Evolutionary conservation across 2,797 vertebrate species (phyloP).

Genomic region (Urocyon cinereoargenteus): DNA sequence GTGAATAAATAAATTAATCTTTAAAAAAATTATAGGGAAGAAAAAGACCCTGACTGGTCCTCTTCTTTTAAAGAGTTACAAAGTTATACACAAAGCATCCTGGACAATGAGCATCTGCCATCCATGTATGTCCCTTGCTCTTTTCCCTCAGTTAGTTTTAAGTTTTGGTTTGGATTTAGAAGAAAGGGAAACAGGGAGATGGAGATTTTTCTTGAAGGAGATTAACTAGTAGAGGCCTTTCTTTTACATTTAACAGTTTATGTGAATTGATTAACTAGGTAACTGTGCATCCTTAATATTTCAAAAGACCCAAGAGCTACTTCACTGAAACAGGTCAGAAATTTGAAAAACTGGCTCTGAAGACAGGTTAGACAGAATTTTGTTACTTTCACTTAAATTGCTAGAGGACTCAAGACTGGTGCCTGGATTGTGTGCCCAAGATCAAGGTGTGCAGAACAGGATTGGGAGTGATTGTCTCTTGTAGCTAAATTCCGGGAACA

Average conservation of each 20-base stretch:
- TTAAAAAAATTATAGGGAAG: background rate
- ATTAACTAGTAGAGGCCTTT: background rate
- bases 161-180: background rate
- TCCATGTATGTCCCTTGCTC: background rate
- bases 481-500: background rate
- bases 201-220: background rate
- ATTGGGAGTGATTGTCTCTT: background rate
- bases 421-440: background rate
- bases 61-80: slow-evolving; percentile 1
- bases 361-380: background rate
- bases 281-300: background rate
- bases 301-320: background rate
- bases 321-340: background rate
- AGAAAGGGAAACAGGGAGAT: background rate
- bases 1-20: too few relatives aligned
- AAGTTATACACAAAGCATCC: background rate
- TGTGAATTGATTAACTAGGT: background rate
- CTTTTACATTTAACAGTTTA: background rate
- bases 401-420: background rate
- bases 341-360: background rate
- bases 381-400: background rate
- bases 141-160: background rate
- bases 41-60: background rate
- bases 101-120: background rate
- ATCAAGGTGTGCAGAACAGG: background rate